A percentile compares a stretch with the other conserved stretches of the same genome.
phyloP scores from a whole-genome alignment of 2,888 invertebrate genomes.

The Drosophila ustulata region DNA sequence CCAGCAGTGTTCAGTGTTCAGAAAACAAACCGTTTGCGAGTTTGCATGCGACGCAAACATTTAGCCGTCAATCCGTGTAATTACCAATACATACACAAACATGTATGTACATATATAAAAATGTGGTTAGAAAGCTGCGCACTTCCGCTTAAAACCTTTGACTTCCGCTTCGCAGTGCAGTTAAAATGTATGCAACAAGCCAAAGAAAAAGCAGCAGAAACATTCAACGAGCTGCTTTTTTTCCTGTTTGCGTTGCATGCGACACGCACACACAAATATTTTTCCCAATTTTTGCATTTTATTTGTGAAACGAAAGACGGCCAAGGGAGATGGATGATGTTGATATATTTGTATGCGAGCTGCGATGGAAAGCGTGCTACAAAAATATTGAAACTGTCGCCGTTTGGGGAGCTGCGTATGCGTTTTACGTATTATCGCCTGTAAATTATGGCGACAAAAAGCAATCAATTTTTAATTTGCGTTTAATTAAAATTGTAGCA shows the following conservation, averaged over 20 bases:
- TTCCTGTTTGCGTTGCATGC: conserved; percentile 63
- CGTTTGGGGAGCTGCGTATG: conserved; percentile 6
- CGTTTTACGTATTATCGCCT: conserved; percentile 45
- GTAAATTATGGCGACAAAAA: conserved; percentile 63
- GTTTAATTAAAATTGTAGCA: conserved; percentile 72
- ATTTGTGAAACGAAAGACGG: neutral
- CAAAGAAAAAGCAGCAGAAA: conserved; percentile 26
- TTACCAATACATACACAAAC: conserved; percentile 40
- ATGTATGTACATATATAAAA: conserved; percentile 20
- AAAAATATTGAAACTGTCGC: conserved; percentile 5
- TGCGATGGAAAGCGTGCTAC: conserved; percentile 13
- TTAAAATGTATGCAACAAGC: conserved; percentile 56
- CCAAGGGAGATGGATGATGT: conserved; percentile 1
- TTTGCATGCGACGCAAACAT: conserved; percentile 63
- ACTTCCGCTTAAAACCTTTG: conserved; percentile 75
- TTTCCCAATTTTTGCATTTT: conserved; percentile 22
- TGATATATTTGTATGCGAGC: conserved; percentile 33
- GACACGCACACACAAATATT: conserved; percentile 66
- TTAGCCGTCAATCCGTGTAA: conserved; percentile 60
- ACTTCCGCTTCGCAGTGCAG: conserved; percentile 64
- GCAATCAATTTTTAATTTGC: conserved; percentile 77
- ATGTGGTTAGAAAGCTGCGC: conserved; percentile 62
- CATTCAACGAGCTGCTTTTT: conserved; percentile 39
- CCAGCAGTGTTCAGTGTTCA: conserved; percentile 44
- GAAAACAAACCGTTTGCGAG: conserved; percentile 63